Conservation (phyloP, 2,888 invertebrate species). For the Homarus gammarus region DNA sequence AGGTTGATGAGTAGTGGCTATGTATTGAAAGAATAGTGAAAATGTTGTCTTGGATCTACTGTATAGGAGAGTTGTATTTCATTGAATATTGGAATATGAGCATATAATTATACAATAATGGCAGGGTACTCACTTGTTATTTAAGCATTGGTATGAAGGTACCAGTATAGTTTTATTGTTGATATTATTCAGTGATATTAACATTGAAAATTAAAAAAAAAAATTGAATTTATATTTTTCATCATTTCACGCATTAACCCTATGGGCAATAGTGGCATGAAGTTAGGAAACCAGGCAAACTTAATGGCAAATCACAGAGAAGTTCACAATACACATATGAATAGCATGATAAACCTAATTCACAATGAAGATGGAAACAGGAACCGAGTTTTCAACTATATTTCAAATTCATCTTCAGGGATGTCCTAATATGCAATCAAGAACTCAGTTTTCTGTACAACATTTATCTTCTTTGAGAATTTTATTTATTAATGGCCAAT, state of each 20-base stretch:
- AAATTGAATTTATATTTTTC: not conserved
- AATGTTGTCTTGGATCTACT: not conserved
- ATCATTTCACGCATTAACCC: not conserved
- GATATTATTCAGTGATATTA: slow-evolving; percentile 49
- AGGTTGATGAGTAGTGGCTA: slow-evolving; percentile 7
- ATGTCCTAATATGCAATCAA: no score
- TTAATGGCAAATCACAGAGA: not conserved
- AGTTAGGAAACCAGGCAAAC: not conserved
- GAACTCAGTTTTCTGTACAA: no score
- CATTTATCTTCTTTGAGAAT: no score
- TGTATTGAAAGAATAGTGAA: slow-evolving; percentile 6
- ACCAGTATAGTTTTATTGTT: slow-evolving; percentile 37
- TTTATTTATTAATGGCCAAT: no score
- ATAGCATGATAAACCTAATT: no score
- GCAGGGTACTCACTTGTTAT: slow-evolving; percentile 36
- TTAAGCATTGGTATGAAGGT: slow-evolving; percentile 38
- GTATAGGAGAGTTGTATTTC: slow-evolving; percentile 32
- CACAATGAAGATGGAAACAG: no score
- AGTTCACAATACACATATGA: no score
- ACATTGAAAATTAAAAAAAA: slow-evolving; percentile 14
- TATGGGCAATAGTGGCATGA: not conserved
- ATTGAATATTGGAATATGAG: slow-evolving; percentile 20
- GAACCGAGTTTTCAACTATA: no score
- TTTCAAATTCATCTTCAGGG: no score
- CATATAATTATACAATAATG: slow-evolving; percentile 37